Evolutionary conservation across 2,888 invertebrate genomes (phyloP).

Genomic region (Perizoma affinitatum): DNA sequence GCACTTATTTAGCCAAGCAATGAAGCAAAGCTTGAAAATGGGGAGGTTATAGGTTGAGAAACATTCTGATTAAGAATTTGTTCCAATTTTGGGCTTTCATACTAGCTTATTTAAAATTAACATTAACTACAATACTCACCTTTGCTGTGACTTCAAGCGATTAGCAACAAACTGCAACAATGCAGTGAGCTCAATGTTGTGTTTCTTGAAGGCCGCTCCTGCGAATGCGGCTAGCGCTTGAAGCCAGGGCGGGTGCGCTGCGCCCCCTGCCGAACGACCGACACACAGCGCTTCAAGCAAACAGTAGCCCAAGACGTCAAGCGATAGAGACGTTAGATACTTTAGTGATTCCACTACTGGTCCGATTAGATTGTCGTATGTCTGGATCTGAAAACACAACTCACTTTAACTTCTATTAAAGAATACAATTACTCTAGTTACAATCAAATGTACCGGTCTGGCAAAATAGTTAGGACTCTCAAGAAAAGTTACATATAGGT

Average conservation of each 20-base stretch:
- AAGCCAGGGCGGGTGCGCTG: constrained; percentile 94
- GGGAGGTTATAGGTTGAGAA: too few species aligned
- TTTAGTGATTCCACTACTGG: constrained; percentile 99
- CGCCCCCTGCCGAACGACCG: constrained; percentile 87
- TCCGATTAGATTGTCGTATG: constrained; percentile 96
- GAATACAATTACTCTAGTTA: too few species aligned
- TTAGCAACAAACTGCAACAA: constrained; percentile 98
- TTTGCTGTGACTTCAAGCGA: constrained; percentile 97
- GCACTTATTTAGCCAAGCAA: too few species aligned
- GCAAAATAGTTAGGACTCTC: too few species aligned
- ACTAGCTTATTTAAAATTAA: too few species aligned
- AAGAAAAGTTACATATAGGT: too few species aligned
- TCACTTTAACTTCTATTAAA: too few species aligned
- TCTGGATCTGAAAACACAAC: constrained; percentile 88
- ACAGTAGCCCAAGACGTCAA: constrained; percentile 98
- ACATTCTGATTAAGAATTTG: too few species aligned
- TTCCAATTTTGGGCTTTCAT: too few species aligned
- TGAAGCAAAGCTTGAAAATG: too few species aligned
- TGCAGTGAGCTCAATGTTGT: constrained; percentile 97
- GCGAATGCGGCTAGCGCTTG: constrained; percentile 98
- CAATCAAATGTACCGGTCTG: too few species aligned
- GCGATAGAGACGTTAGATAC: constrained; percentile 96
- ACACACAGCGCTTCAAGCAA: constrained; percentile 92
- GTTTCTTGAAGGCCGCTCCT: constrained; percentile 98
- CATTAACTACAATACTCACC: constrained; percentile 65